These are phyloP conservation scores for Lamproptera curius DNA, from an alignment of 2,888 invertebrate genomes.

Conservation along the genomic window DNA sequence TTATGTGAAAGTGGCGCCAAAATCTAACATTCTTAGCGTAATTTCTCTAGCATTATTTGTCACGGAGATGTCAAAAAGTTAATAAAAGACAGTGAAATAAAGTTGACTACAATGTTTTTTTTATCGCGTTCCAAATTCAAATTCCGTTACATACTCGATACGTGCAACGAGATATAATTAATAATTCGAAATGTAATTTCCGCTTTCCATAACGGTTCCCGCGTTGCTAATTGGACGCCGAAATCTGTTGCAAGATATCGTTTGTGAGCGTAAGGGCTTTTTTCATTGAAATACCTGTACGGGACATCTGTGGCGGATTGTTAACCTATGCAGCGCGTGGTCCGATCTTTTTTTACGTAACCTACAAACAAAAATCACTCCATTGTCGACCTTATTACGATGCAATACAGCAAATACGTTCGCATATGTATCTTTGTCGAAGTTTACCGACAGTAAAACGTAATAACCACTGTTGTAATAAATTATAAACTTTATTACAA, in stretches of 20 bases:
- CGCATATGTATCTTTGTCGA: conserved; percentile 5
- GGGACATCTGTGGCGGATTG: conserved; percentile 18
- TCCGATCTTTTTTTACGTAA: conserved; percentile 14
- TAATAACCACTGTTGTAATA: background rate
- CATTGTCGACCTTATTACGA: conserved; percentile 1
- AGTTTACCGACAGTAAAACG: background rate
- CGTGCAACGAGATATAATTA: too few relatives aligned
- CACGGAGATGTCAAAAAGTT: too few relatives aligned
- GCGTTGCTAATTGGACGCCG: conserved; percentile 1
- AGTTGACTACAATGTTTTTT: too few relatives aligned
- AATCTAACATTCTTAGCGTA: too few relatives aligned
- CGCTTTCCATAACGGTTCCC: background rate
- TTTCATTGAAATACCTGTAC: conserved; percentile 21
- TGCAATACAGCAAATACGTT: background rate
- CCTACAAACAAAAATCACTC: background rate
- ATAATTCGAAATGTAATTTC: too few relatives aligned
- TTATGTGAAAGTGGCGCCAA: too few relatives aligned
- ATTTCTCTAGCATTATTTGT: too few relatives aligned
- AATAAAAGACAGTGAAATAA: too few relatives aligned
- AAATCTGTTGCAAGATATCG: conserved; percentile 2
- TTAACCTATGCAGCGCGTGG: conserved; percentile 20
- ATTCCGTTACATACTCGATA: too few relatives aligned
- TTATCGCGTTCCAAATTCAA: too few relatives aligned
- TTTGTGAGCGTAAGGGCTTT: background rate
- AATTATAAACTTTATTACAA: background rate